These are phyloP conservation scores for Phymastichus coffea DNA, from an alignment of 1,140 invertebrate genomes.

Conservation along the genomic window DNA sequence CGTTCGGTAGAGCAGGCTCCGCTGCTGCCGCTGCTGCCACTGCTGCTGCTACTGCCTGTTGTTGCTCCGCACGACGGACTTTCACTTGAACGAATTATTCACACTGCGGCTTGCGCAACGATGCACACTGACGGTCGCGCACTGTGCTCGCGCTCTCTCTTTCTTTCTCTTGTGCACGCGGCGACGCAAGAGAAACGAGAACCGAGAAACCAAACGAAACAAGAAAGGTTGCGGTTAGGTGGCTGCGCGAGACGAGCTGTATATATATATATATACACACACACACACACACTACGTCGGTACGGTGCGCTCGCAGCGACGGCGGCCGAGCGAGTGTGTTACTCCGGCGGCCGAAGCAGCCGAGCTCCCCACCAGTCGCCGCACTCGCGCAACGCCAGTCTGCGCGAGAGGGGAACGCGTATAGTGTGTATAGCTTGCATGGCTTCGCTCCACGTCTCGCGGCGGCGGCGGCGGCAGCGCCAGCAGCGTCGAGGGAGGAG, in stretches of 20 bases:
- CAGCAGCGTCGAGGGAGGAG: constrained; percentile 13
- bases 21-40: constrained; percentile 38
- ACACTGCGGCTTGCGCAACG: too few species aligned
- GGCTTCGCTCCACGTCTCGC: too few species aligned
- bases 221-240: neutral
- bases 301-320: constrained; percentile 45
- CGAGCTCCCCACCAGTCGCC: constrained; percentile 17
- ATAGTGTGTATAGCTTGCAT: too few species aligned
- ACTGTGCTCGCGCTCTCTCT: neutral
- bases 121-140: too few species aligned
- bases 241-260: constrained; percentile 16
- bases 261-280: constrained; percentile 3
- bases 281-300: constrained; percentile 32
- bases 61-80: too few species aligned
- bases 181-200: too few species aligned
- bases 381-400: too few species aligned
- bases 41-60: too few species aligned
- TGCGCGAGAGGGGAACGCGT: constrained; percentile 24
- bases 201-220: too few species aligned
- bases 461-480: constrained; percentile 23
- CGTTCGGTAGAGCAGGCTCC: too few species aligned
- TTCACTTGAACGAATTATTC: too few species aligned
- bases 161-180: constrained; percentile 20
- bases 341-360: constrained; percentile 28
- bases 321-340: constrained; percentile 53